phyloP scores from a whole-genome alignment of 2,797 vertebrate genomes.

The Enoplosus armatus region DNA sequence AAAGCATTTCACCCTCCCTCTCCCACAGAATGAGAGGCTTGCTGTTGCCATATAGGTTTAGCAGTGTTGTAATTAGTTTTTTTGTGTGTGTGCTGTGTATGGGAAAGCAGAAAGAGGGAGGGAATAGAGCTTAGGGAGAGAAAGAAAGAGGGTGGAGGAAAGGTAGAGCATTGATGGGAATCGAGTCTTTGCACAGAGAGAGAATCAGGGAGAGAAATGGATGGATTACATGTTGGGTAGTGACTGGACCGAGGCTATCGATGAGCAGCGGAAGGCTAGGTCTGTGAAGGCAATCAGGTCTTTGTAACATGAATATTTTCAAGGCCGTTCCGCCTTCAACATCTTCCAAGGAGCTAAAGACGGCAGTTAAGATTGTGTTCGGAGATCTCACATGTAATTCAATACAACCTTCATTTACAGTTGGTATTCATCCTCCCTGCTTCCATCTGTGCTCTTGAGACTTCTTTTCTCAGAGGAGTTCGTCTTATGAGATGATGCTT shows the following conservation, averaged over 20 bases:
- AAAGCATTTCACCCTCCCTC: slow-evolving; percentile 79
- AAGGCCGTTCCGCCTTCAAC: slow-evolving; percentile 12
- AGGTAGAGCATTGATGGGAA: slow-evolving; percentile 61
- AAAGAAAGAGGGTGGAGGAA: slow-evolving; percentile 62
- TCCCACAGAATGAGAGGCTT: slow-evolving; percentile 82
- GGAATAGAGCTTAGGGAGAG: slow-evolving; percentile 47
- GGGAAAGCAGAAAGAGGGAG: slow-evolving; percentile 69
- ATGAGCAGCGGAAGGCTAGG: slow-evolving; percentile 22
- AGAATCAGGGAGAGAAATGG: slow-evolving; percentile 51
- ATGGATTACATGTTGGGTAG: slow-evolving; percentile 57
- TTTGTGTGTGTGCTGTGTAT: slow-evolving; percentile 55
- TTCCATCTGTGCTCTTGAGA: slow-evolving; percentile 19
- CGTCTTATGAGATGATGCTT: slow-evolving; percentile 45
- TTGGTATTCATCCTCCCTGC: slow-evolving; percentile 16
- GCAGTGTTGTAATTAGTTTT: slow-evolving; percentile 85
- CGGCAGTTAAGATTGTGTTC: slow-evolving; percentile 17
- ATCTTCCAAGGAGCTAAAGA: slow-evolving; percentile 35
- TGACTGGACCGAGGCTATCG: slow-evolving; percentile 34
- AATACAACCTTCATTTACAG: slow-evolving; percentile 14
- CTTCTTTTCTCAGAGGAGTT: slow-evolving; percentile 12
- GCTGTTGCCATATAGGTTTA: slow-evolving; percentile 78
- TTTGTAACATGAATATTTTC: slow-evolving; percentile 52
- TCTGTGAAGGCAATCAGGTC: slow-evolving; percentile 21
- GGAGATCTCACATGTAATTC: slow-evolving; percentile 20
- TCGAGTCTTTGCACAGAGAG: slow-evolving; percentile 34